Conservation (phyloP, 2,113 vertebrate genomes). For the Eptesicus fuscus region DNA sequence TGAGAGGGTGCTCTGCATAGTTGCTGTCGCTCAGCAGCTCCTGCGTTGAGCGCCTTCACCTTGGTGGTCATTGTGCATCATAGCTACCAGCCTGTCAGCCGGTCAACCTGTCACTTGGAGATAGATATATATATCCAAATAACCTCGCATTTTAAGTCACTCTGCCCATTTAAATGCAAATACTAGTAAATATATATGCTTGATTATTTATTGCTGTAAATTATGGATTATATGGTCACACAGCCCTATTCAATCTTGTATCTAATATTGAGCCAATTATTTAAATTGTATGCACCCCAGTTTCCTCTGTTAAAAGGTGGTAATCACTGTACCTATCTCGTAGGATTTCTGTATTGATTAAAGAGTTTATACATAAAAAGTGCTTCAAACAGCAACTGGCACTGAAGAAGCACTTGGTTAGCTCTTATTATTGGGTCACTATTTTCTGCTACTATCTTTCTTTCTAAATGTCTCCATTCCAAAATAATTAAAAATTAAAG, state of each 20-base stretch:
- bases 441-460: background rate
- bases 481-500: background rate
- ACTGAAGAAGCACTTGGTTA: background rate
- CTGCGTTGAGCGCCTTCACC: no score
- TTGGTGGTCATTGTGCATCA: no score
- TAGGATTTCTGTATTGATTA: background rate
- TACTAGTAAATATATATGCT: background rate
- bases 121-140: background rate
- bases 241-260: background rate
- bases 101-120: no score
- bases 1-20: no score
- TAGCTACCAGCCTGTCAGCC: no score
- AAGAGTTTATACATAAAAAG: background rate
- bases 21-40: no score
- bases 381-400: background rate
- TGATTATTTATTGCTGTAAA: background rate
- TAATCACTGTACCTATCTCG: background rate
- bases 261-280: background rate
- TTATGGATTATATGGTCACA: background rate
- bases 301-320: background rate
- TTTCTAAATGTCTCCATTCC: background rate
- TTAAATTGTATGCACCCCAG: background rate
- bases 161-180: background rate
- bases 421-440: background rate
- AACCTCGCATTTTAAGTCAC: background rate